Evolutionary conservation across 2,113 vertebrate species (phyloP), one percentile per base, ranked within the genome.

Genomic region (Xiphophorus maculatus): DNA sequence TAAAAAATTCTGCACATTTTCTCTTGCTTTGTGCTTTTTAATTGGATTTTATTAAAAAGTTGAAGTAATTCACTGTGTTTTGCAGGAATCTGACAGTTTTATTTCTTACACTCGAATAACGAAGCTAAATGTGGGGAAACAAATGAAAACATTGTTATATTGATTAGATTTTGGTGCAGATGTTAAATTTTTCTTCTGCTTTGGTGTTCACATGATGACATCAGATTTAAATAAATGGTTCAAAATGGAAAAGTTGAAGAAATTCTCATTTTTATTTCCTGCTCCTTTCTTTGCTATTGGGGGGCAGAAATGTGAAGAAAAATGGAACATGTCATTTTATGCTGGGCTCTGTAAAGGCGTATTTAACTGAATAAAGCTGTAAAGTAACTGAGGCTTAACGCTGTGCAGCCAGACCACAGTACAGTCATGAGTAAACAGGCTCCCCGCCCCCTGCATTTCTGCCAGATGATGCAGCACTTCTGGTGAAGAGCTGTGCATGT

Each of bases 21-120:
- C 11, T 76, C 17, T 29, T 1, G 5, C 44, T 61, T 65, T 58
- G 14, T 78, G 69, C 51, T 61, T 78, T 37, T 37, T 11, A 40
- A 22, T 32, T 10, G 30, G 1, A 14, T 40, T 27, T 13, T 22
- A 32, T n/a, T 27, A 30, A 1, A 3, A 25, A 37, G 25, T n/a
- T 33, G 30, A 12, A 75, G 27, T 35, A 2, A 15, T 64, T 42
- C 14, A 33, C 9, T n/a, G 13, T 40, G 9, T 29, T 11, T 2
- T 48, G 7, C 15, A 22, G 66, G 29, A 25, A 51, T 15, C 44
- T 54, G 44, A 69, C 15, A 2, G 67, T 10, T 69, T 69, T 19
- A 30, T 12, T 9, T 69, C 30, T 8, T 69, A 2, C 5, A 14
- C 4, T 54, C 5, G 4, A 54, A 33, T 5, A 54, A 25, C 6